phyloP scores from a whole-genome alignment of 2,113 vertebrate genomes.

The Grammatotria lemairii region DNA sequence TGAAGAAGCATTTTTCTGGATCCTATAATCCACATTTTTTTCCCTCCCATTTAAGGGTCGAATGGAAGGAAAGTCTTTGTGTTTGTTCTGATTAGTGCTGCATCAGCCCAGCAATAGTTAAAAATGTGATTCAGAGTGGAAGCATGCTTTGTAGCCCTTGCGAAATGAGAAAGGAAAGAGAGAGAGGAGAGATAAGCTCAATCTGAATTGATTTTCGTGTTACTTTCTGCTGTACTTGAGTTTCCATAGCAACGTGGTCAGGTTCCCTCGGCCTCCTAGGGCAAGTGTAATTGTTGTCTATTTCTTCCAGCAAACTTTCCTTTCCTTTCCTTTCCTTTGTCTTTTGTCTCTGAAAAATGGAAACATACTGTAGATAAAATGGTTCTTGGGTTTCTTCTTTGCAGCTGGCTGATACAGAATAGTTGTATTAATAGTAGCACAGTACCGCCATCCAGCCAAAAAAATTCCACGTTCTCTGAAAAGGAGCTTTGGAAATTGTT shows the following conservation, averaged over 20 bases:
- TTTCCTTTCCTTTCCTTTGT: neutral
- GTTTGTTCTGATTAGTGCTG: conserved; percentile 27
- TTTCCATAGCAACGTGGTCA: conserved; percentile 79
- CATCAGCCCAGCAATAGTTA: conserved; percentile 31
- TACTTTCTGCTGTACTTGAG: conserved; percentile 76
- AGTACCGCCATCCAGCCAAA: neutral
- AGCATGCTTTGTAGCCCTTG: conserved; percentile 47
- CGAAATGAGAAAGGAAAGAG: conserved; percentile 52
- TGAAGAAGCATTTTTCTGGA: neutral
- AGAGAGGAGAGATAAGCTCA: conserved; percentile 60
- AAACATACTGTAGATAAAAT: neutral
- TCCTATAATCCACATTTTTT: neutral
- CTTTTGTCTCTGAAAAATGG: neutral
- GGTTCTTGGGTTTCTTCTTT: neutral
- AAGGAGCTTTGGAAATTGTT: neutral
- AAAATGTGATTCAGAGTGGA: conserved; percentile 42
- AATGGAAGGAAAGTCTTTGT: neutral
- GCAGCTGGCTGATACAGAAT: neutral
- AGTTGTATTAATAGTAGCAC: neutral
- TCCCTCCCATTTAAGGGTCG: neutral
- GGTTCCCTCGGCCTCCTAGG: conserved; percentile 74
- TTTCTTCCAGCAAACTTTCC: conserved; percentile 62
- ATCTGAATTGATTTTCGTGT: conserved; percentile 75
- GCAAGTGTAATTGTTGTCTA: conserved; percentile 77
- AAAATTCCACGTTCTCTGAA: neutral